Percentiles rank a stretch among this genome's conserved stretches.
phyloP scores from a whole-genome alignment of 2,113 vertebrate genomes.

The Xyliphius kryptos region DNA sequence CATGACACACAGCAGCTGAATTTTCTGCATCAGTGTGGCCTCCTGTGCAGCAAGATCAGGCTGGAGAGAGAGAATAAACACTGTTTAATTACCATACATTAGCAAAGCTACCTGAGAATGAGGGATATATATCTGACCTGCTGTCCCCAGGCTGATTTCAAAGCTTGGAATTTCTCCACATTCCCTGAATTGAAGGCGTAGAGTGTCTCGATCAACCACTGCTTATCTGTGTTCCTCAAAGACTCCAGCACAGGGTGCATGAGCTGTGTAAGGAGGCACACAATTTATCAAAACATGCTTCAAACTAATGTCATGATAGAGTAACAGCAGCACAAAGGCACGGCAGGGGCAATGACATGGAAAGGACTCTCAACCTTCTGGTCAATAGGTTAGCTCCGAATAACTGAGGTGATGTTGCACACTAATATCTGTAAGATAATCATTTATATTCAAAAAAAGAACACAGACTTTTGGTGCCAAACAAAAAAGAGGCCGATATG shows the following conservation, averaged over 20 bases:
- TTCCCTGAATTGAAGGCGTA: slow-evolving; percentile 94
- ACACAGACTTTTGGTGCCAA: too few species aligned
- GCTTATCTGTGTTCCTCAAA: slow-evolving; percentile 83
- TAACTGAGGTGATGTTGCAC: too few species aligned
- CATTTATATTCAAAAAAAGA: too few species aligned
- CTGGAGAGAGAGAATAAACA: slow-evolving; percentile 52
- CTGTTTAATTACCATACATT: not conserved
- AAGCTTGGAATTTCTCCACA: slow-evolving; percentile 86
- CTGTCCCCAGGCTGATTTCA: slow-evolving; percentile 89
- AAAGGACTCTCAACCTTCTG: too few species aligned
- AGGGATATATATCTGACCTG: slow-evolving; percentile 66
- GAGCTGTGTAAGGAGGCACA: slow-evolving; percentile 63
- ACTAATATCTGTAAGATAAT: too few species aligned
- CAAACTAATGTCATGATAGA: too few species aligned
- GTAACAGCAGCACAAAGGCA: too few species aligned
- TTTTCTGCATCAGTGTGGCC: slow-evolving; percentile 87
- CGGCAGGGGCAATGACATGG: too few species aligned
- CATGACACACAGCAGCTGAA: slow-evolving; percentile 94
- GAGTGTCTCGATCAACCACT: slow-evolving; percentile 95
- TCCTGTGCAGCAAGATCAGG: slow-evolving; percentile 91
- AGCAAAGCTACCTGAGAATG: not conserved
- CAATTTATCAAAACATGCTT: too few species aligned
- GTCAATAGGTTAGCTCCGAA: too few species aligned
- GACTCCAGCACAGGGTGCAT: slow-evolving; percentile 96
- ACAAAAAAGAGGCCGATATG: too few species aligned